Percentiles rank a stretch among this genome's conserved stretches.
phyloP scores from a whole-genome alignment of 2,113 vertebrate species.

The Scolopax mira region DNA sequence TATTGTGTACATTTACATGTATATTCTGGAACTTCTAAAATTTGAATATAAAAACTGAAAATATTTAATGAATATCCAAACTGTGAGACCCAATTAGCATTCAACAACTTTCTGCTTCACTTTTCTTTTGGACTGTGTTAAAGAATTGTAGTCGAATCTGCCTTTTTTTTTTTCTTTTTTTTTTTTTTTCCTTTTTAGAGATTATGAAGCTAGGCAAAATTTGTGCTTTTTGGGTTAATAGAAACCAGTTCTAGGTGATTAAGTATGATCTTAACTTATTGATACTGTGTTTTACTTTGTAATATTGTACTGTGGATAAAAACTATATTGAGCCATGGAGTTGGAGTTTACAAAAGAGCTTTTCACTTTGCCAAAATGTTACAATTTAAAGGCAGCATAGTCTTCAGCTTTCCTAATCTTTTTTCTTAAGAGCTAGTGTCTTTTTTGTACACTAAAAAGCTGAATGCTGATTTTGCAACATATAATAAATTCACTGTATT shows the following conservation, averaged over 20 bases:
- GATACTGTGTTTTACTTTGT: constrained; percentile 70
- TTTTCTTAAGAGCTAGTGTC: constrained; percentile 73
- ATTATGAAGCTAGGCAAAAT: constrained; percentile 42
- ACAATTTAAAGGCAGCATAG: constrained; percentile 58
- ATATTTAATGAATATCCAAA: constrained; percentile 62
- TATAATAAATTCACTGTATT: constrained; percentile 78
- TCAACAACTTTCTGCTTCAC: constrained; percentile 50
- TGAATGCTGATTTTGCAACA: constrained; percentile 74
- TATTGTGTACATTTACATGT: constrained; percentile 72
- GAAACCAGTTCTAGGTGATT: constrained; percentile 65
- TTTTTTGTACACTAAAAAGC: constrained; percentile 75
- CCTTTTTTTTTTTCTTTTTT: background rate
- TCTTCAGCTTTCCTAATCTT: constrained; percentile 72
- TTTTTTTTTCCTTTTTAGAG: constrained; percentile 29
- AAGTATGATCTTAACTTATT: constrained; percentile 78
- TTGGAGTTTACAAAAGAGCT: constrained; percentile 79
- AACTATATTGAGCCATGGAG: constrained; percentile 75
- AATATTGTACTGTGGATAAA: constrained; percentile 73
- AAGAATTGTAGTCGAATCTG: constrained; percentile 36
- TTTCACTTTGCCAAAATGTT: constrained; percentile 81
- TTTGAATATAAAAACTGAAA: constrained; percentile 63
- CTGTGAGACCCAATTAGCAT: constrained; percentile 39
- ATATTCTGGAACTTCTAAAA: constrained; percentile 73
- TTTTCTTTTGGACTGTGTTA: constrained; percentile 54
- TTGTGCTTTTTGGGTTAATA: constrained; percentile 63